A percentile compares a stretch with the other conserved stretches of the same genome.
Conservation (phyloP, 2,113 vertebrate species). For the Zapus hudsonius region DNA sequence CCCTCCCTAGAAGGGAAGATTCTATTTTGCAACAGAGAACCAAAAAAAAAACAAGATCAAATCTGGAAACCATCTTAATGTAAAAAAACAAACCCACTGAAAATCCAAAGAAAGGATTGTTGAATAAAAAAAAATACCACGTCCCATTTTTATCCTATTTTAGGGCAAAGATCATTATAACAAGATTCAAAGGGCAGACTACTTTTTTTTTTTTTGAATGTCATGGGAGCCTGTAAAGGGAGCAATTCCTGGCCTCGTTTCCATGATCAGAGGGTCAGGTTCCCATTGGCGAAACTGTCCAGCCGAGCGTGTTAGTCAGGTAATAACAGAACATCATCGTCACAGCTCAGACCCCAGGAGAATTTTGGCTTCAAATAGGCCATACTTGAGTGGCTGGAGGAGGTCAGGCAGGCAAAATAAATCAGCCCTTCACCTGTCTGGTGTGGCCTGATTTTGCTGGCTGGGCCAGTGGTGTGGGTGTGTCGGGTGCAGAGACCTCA, state of each 20-base stretch:
- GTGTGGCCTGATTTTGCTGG: background rate
- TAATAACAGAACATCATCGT: background rate
- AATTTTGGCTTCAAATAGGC: background rate
- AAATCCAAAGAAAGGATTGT: slow-evolving; percentile 34
- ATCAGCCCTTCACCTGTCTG: background rate
- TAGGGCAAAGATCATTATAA: slow-evolving; percentile 33
- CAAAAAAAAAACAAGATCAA: background rate
- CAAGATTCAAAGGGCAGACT: slow-evolving; percentile 53
- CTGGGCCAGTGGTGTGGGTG: no score
- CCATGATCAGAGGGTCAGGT: background rate
- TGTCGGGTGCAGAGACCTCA: background rate
- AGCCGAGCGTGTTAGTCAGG: background rate
- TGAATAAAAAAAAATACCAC: slow-evolving; percentile 46
- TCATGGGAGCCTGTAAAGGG: slow-evolving; percentile 18
- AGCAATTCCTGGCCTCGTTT: background rate
- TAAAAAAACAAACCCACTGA: slow-evolving; percentile 15
- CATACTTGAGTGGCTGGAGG: background rate
- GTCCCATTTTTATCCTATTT: slow-evolving; percentile 47
- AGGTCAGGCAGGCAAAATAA: background rate
- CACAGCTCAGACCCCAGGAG: background rate
- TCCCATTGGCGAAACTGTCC: background rate
- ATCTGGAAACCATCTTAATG: slow-evolving; percentile 67
- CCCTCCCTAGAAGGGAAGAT: background rate
- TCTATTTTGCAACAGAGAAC: background rate
- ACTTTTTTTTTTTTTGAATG: background rate